These are phyloP conservation scores for Perizoma flavofasciatum DNA, from an alignment of 2,888 invertebrate species.

Conservation along the genomic window DNA sequence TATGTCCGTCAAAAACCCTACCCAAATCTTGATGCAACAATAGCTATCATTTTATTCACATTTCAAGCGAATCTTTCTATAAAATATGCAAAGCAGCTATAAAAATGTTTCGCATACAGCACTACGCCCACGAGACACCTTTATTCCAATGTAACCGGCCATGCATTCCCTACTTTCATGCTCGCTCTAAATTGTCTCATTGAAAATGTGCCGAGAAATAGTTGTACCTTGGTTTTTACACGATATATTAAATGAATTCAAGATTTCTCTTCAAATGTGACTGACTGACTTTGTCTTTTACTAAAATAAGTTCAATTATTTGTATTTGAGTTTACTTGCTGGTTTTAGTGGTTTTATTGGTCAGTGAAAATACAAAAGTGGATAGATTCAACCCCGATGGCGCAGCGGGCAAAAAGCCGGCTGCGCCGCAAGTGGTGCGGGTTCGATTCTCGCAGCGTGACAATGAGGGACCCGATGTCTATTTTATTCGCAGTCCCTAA, in stretches of 20 bases:
- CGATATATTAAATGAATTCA: not conserved
- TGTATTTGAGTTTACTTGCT: no score
- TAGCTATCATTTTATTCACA: conserved; percentile 16
- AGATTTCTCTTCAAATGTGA: no score
- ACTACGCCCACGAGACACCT: conserved; percentile 51
- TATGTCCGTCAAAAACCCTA: conserved; percentile 11
- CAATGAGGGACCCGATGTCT: no score
- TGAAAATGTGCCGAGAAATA: conserved; percentile 19
- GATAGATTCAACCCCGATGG: no score
- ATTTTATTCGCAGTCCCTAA: no score
- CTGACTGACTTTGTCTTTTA: no score
- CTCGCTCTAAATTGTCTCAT: conserved; percentile 28
- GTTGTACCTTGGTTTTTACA: conserved; percentile 16
- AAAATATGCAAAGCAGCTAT: conserved; percentile 42
- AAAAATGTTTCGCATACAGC: conserved; percentile 45
- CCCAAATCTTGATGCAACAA: conserved; percentile 5
- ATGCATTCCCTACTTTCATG: conserved; percentile 41
- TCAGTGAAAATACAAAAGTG: no score
- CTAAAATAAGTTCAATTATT: no score
- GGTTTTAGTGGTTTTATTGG: no score
- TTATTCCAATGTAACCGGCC: conserved; percentile 44
- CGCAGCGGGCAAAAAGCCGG: no score
- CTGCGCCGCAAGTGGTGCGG: no score
- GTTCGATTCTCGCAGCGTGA: no score
- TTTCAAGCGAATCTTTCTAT: conserved; percentile 33